Percentiles rank a stretch among this genome's conserved stretches.
phyloP scores from a whole-genome alignment of 2,113 vertebrate species.

The Tretioscincus oriximinensis region DNA sequence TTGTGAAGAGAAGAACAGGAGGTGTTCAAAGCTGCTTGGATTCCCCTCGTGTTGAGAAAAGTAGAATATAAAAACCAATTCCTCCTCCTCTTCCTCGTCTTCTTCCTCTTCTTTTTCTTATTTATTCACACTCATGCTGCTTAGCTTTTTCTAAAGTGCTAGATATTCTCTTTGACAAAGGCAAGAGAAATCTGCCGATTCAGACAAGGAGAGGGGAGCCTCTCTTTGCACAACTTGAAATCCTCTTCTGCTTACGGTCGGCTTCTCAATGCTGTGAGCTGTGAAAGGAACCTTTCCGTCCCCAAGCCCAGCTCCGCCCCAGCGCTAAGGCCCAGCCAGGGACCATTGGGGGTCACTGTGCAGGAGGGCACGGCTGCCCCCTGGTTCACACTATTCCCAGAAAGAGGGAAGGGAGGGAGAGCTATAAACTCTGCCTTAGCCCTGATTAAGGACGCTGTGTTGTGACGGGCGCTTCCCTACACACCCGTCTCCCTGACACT shows the following conservation, averaged over 20 bases:
- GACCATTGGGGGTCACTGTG: background rate
- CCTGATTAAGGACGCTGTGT: slow-evolving; percentile 61
- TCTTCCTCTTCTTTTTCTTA: too few relatives aligned
- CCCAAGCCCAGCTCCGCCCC: background rate
- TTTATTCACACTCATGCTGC: too few relatives aligned
- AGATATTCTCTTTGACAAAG: background rate
- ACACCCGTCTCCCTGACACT: slow-evolving; percentile 62
- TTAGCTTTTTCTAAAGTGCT: background rate
- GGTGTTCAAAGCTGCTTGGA: too few relatives aligned
- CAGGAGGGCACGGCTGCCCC: background rate
- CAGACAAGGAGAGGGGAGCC: background rate
- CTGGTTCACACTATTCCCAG: slow-evolving; percentile 32
- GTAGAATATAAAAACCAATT: too few relatives aligned
- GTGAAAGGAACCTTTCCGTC: background rate
- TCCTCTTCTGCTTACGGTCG: too few relatives aligned
- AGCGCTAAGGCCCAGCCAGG: background rate
- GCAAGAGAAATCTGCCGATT: background rate
- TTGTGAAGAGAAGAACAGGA: too few relatives aligned
- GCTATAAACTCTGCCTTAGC: slow-evolving; percentile 59
- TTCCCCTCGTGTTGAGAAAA: too few relatives aligned
- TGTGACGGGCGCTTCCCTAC: slow-evolving; percentile 59
- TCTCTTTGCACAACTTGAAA: background rate
- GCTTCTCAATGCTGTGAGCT: background rate
- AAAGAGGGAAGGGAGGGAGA: background rate
- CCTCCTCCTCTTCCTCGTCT: too few relatives aligned